Evolutionary conservation across 2,113 vertebrate species (phyloP).

Genomic region (Neodon shergylaensis): DNA sequence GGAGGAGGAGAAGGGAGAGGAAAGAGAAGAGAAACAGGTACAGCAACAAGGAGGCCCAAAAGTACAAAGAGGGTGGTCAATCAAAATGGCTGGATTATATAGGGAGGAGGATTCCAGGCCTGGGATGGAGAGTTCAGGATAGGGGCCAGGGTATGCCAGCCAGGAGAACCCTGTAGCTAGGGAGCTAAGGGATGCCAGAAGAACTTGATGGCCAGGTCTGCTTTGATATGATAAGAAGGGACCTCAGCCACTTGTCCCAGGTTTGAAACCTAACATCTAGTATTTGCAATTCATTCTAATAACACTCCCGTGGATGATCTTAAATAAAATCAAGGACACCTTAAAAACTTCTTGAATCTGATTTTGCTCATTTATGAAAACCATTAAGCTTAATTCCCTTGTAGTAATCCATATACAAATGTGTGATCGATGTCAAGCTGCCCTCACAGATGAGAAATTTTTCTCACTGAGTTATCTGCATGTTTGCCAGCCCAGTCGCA

Average conservation of each 20-base stretch:
- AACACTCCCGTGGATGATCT: background rate
- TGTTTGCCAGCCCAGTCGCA: background rate
- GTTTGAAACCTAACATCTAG: background rate
- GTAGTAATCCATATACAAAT: background rate
- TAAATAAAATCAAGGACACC: background rate
- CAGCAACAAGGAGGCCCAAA: background rate
- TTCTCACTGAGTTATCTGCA: background rate
- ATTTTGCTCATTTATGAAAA: constrained; percentile 27
- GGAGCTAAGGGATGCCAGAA: background rate
- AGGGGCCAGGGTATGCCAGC: background rate
- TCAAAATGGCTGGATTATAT: background rate
- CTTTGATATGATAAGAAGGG: background rate
- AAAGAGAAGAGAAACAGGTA: background rate
- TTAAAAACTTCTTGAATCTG: background rate
- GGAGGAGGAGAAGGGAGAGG: background rate
- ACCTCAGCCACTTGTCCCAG: background rate
- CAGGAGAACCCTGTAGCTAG: background rate
- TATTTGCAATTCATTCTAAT: background rate
- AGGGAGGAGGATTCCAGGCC: background rate
- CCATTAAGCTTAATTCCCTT: background rate
- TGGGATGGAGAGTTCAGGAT: background rate
- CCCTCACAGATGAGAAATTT: background rate
- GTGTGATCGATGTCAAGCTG: background rate
- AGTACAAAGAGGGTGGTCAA: background rate
- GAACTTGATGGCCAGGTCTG: background rate